These are phyloP conservation scores for Lynx canadensis DNA, from an alignment of 2,113 vertebrate genomes.

Conservation along the genomic window DNA sequence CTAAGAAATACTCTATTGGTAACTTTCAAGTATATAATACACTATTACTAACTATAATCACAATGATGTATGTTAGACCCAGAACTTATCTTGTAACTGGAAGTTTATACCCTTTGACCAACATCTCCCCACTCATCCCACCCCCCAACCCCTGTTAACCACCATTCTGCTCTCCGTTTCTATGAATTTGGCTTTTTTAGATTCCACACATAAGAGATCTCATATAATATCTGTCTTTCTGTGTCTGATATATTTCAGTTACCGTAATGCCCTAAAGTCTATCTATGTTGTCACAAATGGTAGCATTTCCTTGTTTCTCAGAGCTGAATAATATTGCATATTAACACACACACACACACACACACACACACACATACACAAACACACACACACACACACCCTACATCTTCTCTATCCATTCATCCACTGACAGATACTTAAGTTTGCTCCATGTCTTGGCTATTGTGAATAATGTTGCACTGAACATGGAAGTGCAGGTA, in stretches of 20 bases:
- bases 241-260: background rate
- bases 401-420: background rate
- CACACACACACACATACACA: background rate
- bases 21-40: background rate
- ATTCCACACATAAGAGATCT: background rate
- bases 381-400: background rate
- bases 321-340: background rate
- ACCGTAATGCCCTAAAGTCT: background rate
- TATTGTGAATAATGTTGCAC: background rate
- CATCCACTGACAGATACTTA: background rate
- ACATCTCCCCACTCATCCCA: background rate
- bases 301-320: background rate
- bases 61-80: background rate
- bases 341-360: background rate
- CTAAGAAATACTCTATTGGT: background rate
- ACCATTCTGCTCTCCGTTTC: background rate
- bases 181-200: background rate
- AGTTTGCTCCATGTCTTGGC: background rate
- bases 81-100: background rate
- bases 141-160: background rate
- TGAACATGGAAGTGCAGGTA: background rate
- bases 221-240: background rate
- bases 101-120: background rate
- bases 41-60: background rate
- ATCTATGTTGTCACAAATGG: background rate